Base-by-base conservation (phyloP, 2,113 vertebrate species). In the Polypterus senegalus region DNA sequence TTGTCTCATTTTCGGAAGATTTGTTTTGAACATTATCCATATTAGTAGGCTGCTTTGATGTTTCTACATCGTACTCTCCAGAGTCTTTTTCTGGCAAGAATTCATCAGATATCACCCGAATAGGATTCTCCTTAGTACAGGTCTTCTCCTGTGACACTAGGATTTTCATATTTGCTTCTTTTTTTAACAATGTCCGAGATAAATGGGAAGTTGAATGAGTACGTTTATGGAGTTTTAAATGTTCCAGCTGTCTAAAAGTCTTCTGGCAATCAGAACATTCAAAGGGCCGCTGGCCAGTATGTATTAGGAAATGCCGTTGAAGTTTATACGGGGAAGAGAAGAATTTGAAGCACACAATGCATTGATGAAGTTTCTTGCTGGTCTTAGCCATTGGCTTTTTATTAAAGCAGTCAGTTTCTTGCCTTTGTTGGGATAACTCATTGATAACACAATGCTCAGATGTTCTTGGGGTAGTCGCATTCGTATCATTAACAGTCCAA, bases 201-300 rank as follows among this genome's bases (percentile, higher is more conserved):
- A 27, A 27, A 27, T 27, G 27, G 27, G 27, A 81, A 76, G 81
- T 81, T 67, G 64, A 65, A 65, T 90, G 86, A 67, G 83, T 87
- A 59, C 77, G 74, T 63, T 76, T 79, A 70, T 90, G 87, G 67
- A 88, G 79, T 80, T 89, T 91, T 72, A 91, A 77, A 69, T 89
- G 88, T 75, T 82, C 76, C 59, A 82, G 78, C 77, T 88, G 85
- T 72, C 86, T 81, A 66, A 87, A 87, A 49, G 74, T 76, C 69
- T 86, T 88, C 59, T 80, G 81, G 72, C 84, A 88, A 71, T 82
- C 69, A 74, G 61, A 73, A 79, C 84, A 88, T 63, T 74, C 72
- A 71, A 86, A 87, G 70, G 85, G 84, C 64, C 83, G 86, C 71
- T 86, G 83, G 66, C 85, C 86, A 5, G 84, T 87, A 66, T 87